Evolutionary conservation across 2,888 invertebrate species (phyloP), one percentile per base, ranked within the genome.

Genomic region (Hartigia nigra): DNA sequence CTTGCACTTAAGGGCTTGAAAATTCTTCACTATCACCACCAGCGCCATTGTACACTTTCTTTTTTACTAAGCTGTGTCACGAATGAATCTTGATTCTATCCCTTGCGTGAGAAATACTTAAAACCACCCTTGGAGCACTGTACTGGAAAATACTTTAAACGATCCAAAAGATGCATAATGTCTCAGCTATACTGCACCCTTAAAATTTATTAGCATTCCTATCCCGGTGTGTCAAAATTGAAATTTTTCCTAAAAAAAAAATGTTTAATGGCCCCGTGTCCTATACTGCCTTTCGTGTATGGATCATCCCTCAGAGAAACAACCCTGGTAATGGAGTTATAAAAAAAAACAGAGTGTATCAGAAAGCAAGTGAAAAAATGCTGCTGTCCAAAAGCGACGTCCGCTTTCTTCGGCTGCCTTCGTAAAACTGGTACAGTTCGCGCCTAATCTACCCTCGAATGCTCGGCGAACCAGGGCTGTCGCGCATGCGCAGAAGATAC

Each of bases 1-100:
- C 89, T 95, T 95, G 87, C 93, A 93, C 91, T 95, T 95, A 31
- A 95, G 92, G 77, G 95, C 93, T 91, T 95, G 95, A 88, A 96
- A 95, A 84, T 95, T 94, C 88, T 94, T 94, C 74, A 96, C 89
- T 88, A 94, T 93, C 31, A 96, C 94, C 14, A 94, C 92, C 72
- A 96, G 93, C 87, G 96, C 94, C 96, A 96, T 96, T 82, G 84
- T 92, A 31, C 76, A 55, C 23, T 75, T 12, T 14, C 70, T 0
- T 55, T 2, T 55, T 14, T 23, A 12, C 31, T 14, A 4, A 72
- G 0, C 31, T 31, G 2, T 55, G 12, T 32, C 72, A 31, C 72
- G 9, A 31, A 0, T 72, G 1, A 31, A 0, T 9, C 31, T 12
- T 12, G 5, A 32, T 32, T 14, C 72, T 72, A 72, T 72, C 72